phyloP scores from a whole-genome alignment of 30 jellyfish, hydroid and myxozoan genomes.

The Phacellophora camtschatica region DNA sequence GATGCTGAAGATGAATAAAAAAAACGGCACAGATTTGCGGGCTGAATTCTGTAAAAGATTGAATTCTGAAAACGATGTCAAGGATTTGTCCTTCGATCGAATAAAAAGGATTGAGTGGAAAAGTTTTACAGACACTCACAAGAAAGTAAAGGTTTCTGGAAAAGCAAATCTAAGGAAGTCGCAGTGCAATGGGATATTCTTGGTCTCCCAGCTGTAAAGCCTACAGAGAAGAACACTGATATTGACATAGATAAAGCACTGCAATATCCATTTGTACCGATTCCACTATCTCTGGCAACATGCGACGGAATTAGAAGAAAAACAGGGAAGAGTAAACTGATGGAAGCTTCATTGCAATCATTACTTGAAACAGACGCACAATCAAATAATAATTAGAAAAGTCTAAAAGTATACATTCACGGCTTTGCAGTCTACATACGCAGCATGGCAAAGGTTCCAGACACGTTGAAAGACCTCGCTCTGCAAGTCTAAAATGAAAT shows the following conservation, averaged over 20 bases:
- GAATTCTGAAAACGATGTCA: slow-evolving; percentile 22
- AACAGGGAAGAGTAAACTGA: slow-evolving; percentile 29
- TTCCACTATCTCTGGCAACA: slow-evolving; percentile 41
- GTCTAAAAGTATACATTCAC: slow-evolving; percentile 31
- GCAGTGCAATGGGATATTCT: slow-evolving; percentile 28
- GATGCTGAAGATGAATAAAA: slow-evolving; percentile 12
- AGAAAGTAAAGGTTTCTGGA: slow-evolving; percentile 30
- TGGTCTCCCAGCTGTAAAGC: slow-evolving; percentile 26
- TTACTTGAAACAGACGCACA: slow-evolving; percentile 15
- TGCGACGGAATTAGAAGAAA: slow-evolving; percentile 41
- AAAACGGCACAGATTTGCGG: slow-evolving; percentile 10
- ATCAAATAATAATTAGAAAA: background rate
- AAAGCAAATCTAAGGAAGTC: slow-evolving; percentile 8
- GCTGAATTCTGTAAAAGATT: slow-evolving; percentile 3
- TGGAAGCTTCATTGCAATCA: slow-evolving; percentile 44
- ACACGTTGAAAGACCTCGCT: slow-evolving; percentile 33
- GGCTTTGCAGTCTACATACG: slow-evolving; percentile 25
- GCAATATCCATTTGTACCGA: slow-evolving; percentile 32
- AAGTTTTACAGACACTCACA: slow-evolving; percentile 39
- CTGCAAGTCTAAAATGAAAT: slow-evolving; percentile 15
- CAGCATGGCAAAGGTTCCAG: slow-evolving; percentile 25
- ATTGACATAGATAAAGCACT: slow-evolving; percentile 31
- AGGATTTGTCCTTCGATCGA: slow-evolving; percentile 24
- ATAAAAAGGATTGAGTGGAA: background rate
- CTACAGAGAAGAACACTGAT: slow-evolving; percentile 35